Conservation (phyloP, 2,113 vertebrate species). For the Semicossyphus pulcher region DNA sequence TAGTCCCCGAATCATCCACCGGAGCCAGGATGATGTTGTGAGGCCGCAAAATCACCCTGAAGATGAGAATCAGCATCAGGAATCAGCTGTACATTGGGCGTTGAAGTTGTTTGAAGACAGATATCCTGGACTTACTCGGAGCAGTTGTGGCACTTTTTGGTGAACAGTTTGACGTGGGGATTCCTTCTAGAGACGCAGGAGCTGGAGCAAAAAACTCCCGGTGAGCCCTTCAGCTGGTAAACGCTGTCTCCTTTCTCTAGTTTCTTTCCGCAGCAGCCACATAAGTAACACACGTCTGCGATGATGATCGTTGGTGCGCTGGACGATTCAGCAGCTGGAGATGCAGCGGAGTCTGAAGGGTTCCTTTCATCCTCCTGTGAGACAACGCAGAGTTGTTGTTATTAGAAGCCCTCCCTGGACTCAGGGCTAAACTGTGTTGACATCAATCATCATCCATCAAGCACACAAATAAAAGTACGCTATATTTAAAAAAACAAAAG, state of each 20-base stretch:
- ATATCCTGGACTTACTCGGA: constrained; percentile 42
- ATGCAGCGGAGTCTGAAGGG: rapidly evolving
- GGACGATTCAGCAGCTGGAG: background rate
- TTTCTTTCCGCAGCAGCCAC: constrained; percentile 12
- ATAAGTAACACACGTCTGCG: rapidly evolving
- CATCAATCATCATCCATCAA: too few relatives aligned
- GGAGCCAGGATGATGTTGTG: constrained; percentile 57
- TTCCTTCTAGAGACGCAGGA: background rate
- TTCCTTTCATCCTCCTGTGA: constrained; percentile 1
- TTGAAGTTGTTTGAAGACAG: too few relatives aligned
- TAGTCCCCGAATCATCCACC: constrained; percentile 39
- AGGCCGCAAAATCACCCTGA: constrained; percentile 49
- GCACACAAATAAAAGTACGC: too few relatives aligned
- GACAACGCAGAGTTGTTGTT: background rate
- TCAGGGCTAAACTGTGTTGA: too few relatives aligned
- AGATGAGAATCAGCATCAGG: background rate
- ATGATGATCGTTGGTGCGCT: rapidly evolving
- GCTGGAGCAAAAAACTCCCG: constrained; percentile 22
- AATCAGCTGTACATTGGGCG: too few relatives aligned
- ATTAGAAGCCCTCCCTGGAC: background rate
- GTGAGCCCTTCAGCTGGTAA: background rate
- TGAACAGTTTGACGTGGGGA: background rate
- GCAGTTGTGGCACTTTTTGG: constrained; percentile 59
- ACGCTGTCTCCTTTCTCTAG: background rate
- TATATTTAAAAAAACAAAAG: too few relatives aligned